Percentiles rank a stretch among this genome's conserved stretches.
Conservation (phyloP, 1,140 invertebrate genomes). For the Melanaphis sacchari region DNA sequence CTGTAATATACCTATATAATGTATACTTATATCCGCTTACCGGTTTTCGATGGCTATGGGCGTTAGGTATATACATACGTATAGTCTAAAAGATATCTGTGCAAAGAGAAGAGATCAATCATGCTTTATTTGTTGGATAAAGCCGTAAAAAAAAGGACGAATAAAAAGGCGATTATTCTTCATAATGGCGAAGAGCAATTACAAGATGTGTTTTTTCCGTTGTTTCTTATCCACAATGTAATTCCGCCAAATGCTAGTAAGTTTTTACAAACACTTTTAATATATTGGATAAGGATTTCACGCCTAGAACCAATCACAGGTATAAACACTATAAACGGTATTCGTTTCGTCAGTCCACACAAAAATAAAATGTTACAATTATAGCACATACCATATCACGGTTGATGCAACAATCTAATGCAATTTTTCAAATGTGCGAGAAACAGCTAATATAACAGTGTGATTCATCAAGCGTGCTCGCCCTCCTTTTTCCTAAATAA, state of each 20-base stretch:
- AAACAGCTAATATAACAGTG: background rate
- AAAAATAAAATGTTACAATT: background rate
- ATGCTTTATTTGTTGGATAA: background rate
- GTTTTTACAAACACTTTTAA: background rate
- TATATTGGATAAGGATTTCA: background rate
- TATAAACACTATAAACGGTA: background rate
- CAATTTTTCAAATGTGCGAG: background rate
- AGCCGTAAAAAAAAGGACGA: background rate
- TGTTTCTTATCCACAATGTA: background rate
- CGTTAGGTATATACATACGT: background rate
- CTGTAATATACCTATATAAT: background rate
- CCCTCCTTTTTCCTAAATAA: background rate
- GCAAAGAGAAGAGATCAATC: background rate
- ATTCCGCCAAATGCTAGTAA: background rate
- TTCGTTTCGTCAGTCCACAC: background rate
- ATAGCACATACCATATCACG: background rate
- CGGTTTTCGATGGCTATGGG: background rate
- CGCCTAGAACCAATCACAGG: background rate
- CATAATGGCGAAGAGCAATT: background rate
- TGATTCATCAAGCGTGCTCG: background rate
- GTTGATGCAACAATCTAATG: constrained; percentile 7
- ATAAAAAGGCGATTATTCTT: background rate
- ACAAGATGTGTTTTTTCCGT: constrained; percentile 4
- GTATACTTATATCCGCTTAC: background rate
- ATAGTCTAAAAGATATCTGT: background rate